A percentile compares a stretch with the other conserved stretches of the same genome.
Conservation (phyloP, 2,797 vertebrate species). For the Mormyrops attenuatus region DNA sequence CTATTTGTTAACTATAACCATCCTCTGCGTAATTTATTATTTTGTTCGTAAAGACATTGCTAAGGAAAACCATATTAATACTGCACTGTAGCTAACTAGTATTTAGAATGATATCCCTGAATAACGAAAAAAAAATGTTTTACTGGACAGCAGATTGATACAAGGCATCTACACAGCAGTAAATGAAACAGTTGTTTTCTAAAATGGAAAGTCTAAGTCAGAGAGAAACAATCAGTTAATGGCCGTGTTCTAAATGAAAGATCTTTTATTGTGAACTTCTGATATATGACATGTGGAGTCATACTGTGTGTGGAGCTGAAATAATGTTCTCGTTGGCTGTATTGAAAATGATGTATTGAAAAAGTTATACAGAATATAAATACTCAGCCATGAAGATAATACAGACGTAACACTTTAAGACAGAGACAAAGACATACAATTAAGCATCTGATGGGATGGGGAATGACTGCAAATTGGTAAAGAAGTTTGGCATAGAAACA, state of each 20-base stretch:
- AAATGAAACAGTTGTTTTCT: background rate
- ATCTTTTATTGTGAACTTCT: too few relatives aligned
- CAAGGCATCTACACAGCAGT: background rate
- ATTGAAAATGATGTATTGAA: too few relatives aligned
- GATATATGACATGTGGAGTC: too few relatives aligned
- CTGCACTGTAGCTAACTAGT: background rate
- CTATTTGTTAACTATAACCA: background rate
- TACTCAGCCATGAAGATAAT: background rate
- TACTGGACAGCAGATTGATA: background rate
- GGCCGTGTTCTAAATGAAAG: too few relatives aligned
- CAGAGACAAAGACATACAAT: background rate
- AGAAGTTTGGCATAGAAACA: background rate
- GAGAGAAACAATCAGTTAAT: background rate
- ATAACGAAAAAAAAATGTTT: background rate
- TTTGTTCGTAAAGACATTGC: background rate
- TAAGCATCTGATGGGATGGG: background rate
- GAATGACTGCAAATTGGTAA: background rate
- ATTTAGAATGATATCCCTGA: background rate
- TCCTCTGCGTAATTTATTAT: background rate
- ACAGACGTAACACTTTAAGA: background rate
- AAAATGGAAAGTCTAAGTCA: background rate
- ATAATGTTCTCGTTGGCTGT: too few relatives aligned
- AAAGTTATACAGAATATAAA: background rate
- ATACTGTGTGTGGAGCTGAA: too few relatives aligned
- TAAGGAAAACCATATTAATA: background rate